Percentiles rank a stretch among this genome's conserved stretches.
Conservation (phyloP, 1,140 invertebrate species). For the Battus philenor region DNA sequence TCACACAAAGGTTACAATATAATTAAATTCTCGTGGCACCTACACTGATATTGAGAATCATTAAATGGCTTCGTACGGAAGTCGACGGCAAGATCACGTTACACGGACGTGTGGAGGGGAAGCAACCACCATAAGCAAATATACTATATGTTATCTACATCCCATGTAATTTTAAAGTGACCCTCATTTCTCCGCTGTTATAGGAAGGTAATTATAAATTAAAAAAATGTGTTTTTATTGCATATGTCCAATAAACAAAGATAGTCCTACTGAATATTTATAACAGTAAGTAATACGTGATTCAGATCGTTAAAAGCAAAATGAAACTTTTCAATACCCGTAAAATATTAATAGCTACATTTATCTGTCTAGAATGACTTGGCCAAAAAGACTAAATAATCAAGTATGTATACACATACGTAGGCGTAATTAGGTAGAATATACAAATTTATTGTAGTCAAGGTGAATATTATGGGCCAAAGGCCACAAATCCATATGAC, state of each 20-base stretch:
- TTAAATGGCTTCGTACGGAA: slow-evolving; percentile 61
- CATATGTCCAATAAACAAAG: too few species aligned
- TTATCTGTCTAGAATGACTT: too few species aligned
- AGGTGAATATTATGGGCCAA: slow-evolving; percentile 26
- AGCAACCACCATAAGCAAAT: slow-evolving; percentile 38
- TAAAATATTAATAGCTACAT: too few species aligned
- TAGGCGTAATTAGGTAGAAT: too few species aligned
- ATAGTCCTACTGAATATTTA: too few species aligned
- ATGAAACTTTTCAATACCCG: too few species aligned
- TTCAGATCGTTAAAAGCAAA: too few species aligned
- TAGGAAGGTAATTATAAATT: neutral
- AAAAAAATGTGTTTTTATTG: too few species aligned
- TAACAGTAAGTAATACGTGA: too few species aligned
- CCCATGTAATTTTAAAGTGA: neutral
- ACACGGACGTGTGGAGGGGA: slow-evolving; percentile 40
- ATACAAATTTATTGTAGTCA: slow-evolving; percentile 3
- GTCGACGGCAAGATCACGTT: slow-evolving; percentile 49
- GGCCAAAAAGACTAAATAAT: too few species aligned
- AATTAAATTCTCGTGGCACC: slow-evolving; percentile 28
- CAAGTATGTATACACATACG: too few species aligned
- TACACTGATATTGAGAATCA: slow-evolving; percentile 41
- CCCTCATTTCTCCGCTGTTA: neutral
- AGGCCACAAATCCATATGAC: slow-evolving; percentile 39
- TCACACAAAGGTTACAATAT: too few species aligned
- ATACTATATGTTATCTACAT: slow-evolving; percentile 12